A percentile compares a stretch with the other conserved stretches of the same genome.
These are phyloP conservation scores for Tetropium fuscum DNA, from an alignment of 2,888 invertebrate genomes.

Conservation along the genomic window DNA sequence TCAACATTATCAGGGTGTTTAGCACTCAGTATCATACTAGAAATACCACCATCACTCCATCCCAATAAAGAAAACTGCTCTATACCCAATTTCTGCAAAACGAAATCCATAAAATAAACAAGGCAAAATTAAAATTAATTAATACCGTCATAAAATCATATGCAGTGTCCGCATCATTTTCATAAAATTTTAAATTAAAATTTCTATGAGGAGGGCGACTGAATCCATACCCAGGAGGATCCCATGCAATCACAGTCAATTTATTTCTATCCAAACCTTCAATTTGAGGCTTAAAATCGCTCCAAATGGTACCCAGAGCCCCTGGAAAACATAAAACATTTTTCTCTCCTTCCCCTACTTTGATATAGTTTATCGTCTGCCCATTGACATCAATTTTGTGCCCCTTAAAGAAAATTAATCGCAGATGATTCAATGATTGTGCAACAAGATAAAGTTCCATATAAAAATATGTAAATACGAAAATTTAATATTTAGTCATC, in stretches of 20 bases:
- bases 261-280: conserved; percentile 73
- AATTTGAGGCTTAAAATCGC: conserved; percentile 85
- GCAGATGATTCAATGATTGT: too few species aligned
- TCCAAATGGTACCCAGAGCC: conserved; percentile 83
- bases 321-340: conserved; percentile 82
- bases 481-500: too few species aligned
- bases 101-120: conserved; percentile 4
- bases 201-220: conserved; percentile 82
- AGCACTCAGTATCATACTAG: conserved; percentile 82
- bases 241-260: conserved; percentile 80
- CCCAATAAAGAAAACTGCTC: conserved; percentile 82
- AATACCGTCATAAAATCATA: conserved; percentile 78
- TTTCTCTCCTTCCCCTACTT: conserved; percentile 72
- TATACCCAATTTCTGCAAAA: conserved; percentile 71
- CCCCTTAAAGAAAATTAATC: conserved; percentile 68
- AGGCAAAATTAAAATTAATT: neutral
- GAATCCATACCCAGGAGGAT: conserved; percentile 89
- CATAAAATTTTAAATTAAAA: conserved; percentile 79
- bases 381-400: conserved; percentile 73
- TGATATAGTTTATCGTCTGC: conserved; percentile 73
- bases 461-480: too few species aligned
- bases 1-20: conserved; percentile 74
- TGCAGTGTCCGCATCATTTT: conserved; percentile 80
- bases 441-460: too few species aligned
- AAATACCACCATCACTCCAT: conserved; percentile 92